phyloP scores from a whole-genome alignment of 2,797 vertebrate species.

The Mycteria americana region DNA sequence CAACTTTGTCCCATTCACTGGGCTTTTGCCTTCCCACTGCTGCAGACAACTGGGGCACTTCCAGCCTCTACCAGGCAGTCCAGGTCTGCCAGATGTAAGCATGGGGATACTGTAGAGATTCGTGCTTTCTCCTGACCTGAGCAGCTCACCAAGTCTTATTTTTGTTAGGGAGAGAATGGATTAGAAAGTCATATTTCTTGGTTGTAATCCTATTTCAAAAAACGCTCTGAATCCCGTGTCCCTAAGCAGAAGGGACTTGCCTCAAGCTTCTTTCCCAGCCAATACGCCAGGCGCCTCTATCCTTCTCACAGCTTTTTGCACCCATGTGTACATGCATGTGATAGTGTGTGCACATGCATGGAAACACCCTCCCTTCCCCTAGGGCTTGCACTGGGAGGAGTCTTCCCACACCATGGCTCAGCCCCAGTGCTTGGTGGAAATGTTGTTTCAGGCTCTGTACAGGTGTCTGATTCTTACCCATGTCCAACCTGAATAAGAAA shows the following conservation, averaged over 20 bases:
- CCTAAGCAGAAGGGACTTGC: background rate
- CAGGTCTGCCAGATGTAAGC: background rate
- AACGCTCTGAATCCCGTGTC: background rate
- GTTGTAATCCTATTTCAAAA: conserved; percentile 37
- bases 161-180: conserved; percentile 19
- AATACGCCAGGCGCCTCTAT: fast-evolving
- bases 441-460: background rate
- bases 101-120: background rate
- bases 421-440: background rate
- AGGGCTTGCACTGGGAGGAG: background rate
- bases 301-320: background rate
- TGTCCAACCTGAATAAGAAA: background rate
- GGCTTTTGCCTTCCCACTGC: background rate
- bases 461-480: background rate
- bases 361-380: background rate
- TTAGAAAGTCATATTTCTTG: conserved; percentile 10
- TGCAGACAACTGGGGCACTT: fast-evolving
- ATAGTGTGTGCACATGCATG: fast-evolving
- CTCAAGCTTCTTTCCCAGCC: background rate
- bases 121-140: conserved; percentile 8
- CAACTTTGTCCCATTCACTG: fast-evolving
- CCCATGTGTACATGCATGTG: background rate
- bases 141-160: background rate
- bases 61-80: background rate
- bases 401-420: background rate